Conservation (phyloP, 2,797 vertebrate species). For the Lutjanus argentimaculatus region DNA sequence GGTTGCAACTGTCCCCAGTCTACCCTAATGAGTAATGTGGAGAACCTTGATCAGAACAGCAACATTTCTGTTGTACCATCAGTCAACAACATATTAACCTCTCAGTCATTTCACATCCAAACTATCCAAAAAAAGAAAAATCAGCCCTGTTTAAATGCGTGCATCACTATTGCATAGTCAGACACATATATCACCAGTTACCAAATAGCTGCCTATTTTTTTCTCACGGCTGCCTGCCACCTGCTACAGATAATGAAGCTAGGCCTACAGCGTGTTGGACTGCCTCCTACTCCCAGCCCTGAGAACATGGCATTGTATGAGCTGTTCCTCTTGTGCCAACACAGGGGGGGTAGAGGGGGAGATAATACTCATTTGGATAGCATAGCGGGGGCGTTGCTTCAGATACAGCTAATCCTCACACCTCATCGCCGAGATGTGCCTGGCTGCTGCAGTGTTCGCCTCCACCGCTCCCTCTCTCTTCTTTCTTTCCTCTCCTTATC, state of each 20-base stretch:
- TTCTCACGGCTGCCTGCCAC: constrained; percentile 59
- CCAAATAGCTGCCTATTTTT: constrained; percentile 55
- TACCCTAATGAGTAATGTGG: too few species aligned
- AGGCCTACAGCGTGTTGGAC: constrained; percentile 43
- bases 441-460: constrained; percentile 40
- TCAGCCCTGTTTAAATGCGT: background rate
- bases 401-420: constrained; percentile 82
- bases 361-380: constrained; percentile 77
- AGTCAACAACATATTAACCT: background rate
- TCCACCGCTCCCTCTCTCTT: background rate
- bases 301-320: constrained; percentile 69
- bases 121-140: background rate
- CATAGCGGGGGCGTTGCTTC: constrained; percentile 73
- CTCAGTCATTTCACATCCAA: background rate
- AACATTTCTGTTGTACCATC: background rate
- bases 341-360: constrained; percentile 37
- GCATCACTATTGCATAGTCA: constrained; percentile 22
- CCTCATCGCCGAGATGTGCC: constrained; percentile 63
- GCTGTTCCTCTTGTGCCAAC: constrained; percentile 58
- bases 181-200: constrained; percentile 47
- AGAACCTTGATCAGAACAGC: too few species aligned
- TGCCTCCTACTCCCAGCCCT: constrained; percentile 39
- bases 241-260: constrained; percentile 70
- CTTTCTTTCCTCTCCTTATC: background rate
- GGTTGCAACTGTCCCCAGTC: too few species aligned